These are phyloP conservation scores for Diachasmimorpha longicaudata DNA, from an alignment of 1,140 invertebrate genomes.

Conservation along the genomic window DNA sequence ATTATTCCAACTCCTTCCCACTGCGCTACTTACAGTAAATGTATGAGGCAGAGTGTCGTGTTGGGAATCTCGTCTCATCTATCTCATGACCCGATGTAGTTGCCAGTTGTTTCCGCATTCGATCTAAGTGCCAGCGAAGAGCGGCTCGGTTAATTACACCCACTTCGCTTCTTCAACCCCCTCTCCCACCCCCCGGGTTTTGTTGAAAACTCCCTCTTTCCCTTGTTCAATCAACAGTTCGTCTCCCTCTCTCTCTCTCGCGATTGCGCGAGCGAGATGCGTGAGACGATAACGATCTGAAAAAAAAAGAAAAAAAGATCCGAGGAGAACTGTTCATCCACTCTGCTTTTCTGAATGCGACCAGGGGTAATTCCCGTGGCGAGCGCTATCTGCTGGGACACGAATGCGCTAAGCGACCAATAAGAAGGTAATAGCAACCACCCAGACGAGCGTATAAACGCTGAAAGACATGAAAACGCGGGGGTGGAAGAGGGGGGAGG, in stretches of 20 bases:
- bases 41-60: slow-evolving; percentile 40
- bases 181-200: not conserved
- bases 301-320: not conserved
- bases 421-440: slow-evolving; percentile 39
- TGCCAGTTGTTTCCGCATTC: slow-evolving; percentile 8
- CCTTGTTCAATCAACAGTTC: slow-evolving; percentile 1
- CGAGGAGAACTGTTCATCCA: not conserved
- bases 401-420: slow-evolving; percentile 29
- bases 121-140: slow-evolving; percentile 24
- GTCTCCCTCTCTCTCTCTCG: not conserved
- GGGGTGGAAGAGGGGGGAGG: not conserved
- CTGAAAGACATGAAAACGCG: slow-evolving; percentile 1
- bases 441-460: not conserved
- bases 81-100: slow-evolving; percentile 47
- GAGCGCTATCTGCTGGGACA: slow-evolving; percentile 16
- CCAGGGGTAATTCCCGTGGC: not conserved
- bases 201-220: slow-evolving; percentile 16
- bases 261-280: slow-evolving; percentile 2
- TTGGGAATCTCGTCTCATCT: slow-evolving; percentile 56
- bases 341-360: not conserved
- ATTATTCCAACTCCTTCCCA: not conserved
- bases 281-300: slow-evolving; percentile 4
- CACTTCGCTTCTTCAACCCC: not conserved
- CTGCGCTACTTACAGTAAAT: slow-evolving; percentile 17
- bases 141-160: slow-evolving; percentile 12